Evolutionary conservation across 2,797 vertebrate genomes (phyloP), one percentile per base, ranked within the genome.

Genomic region (Petrocephalus schoutedeni): DNA sequence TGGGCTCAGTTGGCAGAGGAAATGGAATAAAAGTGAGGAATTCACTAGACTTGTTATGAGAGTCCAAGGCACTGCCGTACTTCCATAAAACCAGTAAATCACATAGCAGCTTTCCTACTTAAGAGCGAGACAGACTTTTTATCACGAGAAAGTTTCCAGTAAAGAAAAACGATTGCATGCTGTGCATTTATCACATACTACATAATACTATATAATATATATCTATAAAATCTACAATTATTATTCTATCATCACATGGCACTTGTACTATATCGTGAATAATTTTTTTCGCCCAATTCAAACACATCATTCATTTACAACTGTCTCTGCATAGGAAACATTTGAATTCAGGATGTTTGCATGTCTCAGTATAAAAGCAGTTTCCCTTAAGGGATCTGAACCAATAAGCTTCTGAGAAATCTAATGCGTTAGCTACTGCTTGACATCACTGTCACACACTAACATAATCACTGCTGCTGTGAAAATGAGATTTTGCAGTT

Each of bases 401-500:
- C 85, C 19, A 61, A 59, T 45, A 59, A 36, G 28, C 36, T 59
- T 86, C 14, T 58, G 14, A n/a, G 8, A 86, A 58, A 59, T 41
- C 14, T 41, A 86, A 59, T 36, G 59, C 16, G 14, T 85, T 57
- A 28, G 51, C 83, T 85, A 56, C 54, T 41, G 56, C 85, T 59
- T 19, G 19, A 28, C 84, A 16, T 58, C 54, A 45, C 53, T 36
- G 23, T 23, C 21, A 32, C 45, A 86, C 54, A 86, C 16, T 19
- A 45, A 58, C 28, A 86, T 58, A 86, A 86, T 86, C 51, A n/a
- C 8, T 28, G 54, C 28, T 59, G 16, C 84, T 58, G 84, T 56
- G 51, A 85, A 57, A 85, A 61, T 74, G 32, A 74, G 67, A 74
- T 74, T 74, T 74, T 74, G 74, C 74, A 80, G 74, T 80, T 80